Base-by-base conservation (phyloP, 2,888 invertebrate species). In the Octonoba sinensis region DNA sequence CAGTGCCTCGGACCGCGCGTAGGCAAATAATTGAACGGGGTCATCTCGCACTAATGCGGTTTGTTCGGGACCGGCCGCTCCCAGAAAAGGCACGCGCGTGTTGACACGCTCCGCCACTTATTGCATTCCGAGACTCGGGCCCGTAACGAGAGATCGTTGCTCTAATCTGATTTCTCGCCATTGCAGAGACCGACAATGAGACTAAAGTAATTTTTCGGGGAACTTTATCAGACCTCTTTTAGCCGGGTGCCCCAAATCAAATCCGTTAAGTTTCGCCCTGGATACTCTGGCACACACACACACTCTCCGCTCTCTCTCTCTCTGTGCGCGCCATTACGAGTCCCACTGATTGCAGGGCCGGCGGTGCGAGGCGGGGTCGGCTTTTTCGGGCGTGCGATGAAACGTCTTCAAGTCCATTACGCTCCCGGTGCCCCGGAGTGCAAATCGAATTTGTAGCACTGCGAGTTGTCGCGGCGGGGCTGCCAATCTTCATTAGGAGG, bases 381-480 rank as follows among this genome's bases (percentile, higher is more conserved):
- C 83, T 83, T 83, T 83, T 83, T 83, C 75, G 83, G 59, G 77
- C 79, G 79, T 81, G 83, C 79, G 81, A 83, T 83, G 79, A 71
- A 77, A 71, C 75, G 83, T 83, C 83, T 83, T 83, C 79, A 79
- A 84, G 82, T 82, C 84, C 84, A 84, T 84, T 84, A 84, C 82
- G 76, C 71, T 73, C 67, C 79, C 69, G 82, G 62, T 70, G 62
- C 74, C 84, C 70, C 36, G 20, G 73, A 69, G 67, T 60, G 73
- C 69, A 84, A 84, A 84, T 84, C 76, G 65, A 82, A 84, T 84
- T 84, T 84, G 73, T 51, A 66, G 77, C 59, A 44, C 57, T 36
- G 79, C 49, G 72, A 69, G 83, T 74, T 59, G 65, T 70, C 66
- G 73, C 77, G 60, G 72, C 47, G 72, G 59, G 47, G 49, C 66